Evolutionary conservation across 2,113 vertebrate species (phyloP).

Genomic region (Capra hircus): DNA sequence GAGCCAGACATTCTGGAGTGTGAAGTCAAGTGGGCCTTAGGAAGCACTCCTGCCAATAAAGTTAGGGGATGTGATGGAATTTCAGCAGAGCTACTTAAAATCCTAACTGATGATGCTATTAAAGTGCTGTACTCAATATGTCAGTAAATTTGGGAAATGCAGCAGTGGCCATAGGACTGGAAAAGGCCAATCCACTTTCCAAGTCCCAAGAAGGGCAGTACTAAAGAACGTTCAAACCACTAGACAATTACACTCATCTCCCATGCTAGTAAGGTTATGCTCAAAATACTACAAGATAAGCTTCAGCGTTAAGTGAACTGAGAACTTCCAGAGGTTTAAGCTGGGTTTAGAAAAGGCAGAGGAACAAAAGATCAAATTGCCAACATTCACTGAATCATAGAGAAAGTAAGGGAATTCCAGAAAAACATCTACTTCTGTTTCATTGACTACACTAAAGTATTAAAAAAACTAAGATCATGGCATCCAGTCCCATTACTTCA

Average conservation of each 20-base stretch:
- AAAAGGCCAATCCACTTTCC: not conserved
- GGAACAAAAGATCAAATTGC: not conserved
- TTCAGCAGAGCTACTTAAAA: not conserved
- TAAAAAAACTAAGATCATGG: not conserved
- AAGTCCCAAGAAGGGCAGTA: not conserved
- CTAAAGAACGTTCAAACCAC: not conserved
- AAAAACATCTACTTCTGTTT: not conserved
- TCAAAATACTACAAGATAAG: too few species aligned
- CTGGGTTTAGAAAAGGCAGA: not conserved
- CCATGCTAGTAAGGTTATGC: not conserved
- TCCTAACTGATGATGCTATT: not conserved
- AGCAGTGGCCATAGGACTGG: not conserved
- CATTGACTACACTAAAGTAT: not conserved
- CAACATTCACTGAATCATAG: not conserved
- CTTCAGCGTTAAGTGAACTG: too few species aligned
- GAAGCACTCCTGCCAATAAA: not conserved
- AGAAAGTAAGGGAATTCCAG: not conserved
- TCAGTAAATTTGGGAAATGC: not conserved
- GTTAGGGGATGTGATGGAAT: not conserved
- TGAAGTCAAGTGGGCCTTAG: not conserved
- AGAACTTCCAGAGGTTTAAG: too few species aligned
- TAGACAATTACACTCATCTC: not conserved
- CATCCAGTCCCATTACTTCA: not conserved
- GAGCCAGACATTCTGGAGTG: not conserved
- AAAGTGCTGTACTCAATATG: not conserved